Base-by-base conservation (phyloP, 2,113 vertebrate species). In the Rutilus rutilus region DNA sequence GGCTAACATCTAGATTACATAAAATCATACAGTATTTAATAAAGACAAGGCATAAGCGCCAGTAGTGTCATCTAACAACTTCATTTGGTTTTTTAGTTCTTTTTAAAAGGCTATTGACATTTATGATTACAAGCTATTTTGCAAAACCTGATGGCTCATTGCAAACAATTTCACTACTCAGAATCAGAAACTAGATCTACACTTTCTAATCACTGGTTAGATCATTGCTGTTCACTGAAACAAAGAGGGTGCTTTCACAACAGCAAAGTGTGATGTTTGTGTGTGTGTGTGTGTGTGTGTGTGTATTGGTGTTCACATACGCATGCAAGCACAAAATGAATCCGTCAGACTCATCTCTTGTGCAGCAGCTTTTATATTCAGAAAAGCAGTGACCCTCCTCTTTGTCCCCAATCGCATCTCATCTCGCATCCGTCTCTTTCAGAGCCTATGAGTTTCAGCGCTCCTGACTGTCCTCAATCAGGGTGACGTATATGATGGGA, bases 401-500 rank as follows among this genome's bases (percentile, higher is more conserved):
- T 75, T 75, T 42, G 9, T 42, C 57, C 36, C 57, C 9, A 0
- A 23, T 69, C 59, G 75, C 78, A 73, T n/a, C 17, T 80, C 64
- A 42, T n/a, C 17, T 80, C 75, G 30, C 42, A 33, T 57, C 4
- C 52, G 42, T 73, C 25, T 86, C 8, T 84, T 19, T 71, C 15
- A 2, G 62, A 50, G 65, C 64, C 62, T n/a, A 67, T n/a, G 45
- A 6, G 25, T 14, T 81, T 45, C 84, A 0, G 21, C 19, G 54
- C 77, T 73, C 88, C 52, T 85, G 77, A 74, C 90, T 88, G 83
- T 93, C 92, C 83, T 93, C 92, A 0, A 81, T 91, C 82, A 97
- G 95, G 86, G 95, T 94, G 91, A 99, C 96, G 0, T 98, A 98
- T 93, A 97, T 92, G 91, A 98, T 93, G 87, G 98, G 97, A 62